Evolutionary conservation across 2,113 vertebrate species (phyloP), one percentile per base, ranked within the genome.

Genomic region (Salvelinus alpinus): DNA sequence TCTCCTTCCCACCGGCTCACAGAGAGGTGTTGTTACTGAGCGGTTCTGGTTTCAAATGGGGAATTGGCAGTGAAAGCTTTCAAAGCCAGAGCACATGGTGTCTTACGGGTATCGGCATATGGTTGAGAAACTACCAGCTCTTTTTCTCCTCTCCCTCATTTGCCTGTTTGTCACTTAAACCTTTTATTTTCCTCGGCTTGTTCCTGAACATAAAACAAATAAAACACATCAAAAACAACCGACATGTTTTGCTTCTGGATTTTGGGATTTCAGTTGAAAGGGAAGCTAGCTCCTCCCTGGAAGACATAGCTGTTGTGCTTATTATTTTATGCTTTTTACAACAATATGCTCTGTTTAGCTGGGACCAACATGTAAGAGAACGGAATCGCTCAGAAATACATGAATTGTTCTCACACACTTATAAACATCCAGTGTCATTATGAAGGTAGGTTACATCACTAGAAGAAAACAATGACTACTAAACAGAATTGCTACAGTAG

Each of bases 31-130:
- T 94, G 92, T 94, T 94, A 92, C 88, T 83, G 89, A 92, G 91
- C 88, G 91, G 91, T 93, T 92, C 76, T 85, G 81, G 89, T 95
- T 95, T 95, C 88, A 89, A 88, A 88, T 81, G 73, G 88, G 93
- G 89, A 92, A 86, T 91, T 93, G 93, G 90, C 92, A 86, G 20
- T 75, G 89, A 83, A 85, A 88, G 89, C 90, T 87, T 88, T 93
- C 79, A 90, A 91, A 92, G 91, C 87, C 72, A 72, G 82, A 89
- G 86, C 88, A 90, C 87, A 84, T 81, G 75, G 87, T 70, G 86
- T 93, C 89, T 90, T 91, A 82, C 89, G 91, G 90, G 90, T 90
- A 84, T 90, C 74, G 59, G 92, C 70, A 64, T 64, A 82, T 86
- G 91, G 82, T 86, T 88, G 88, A 72, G 88, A 84, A 90, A 86